Evolutionary conservation across 1,140 invertebrate genomes (phyloP).

Genomic region (Drosophila pallidifrons): DNA sequence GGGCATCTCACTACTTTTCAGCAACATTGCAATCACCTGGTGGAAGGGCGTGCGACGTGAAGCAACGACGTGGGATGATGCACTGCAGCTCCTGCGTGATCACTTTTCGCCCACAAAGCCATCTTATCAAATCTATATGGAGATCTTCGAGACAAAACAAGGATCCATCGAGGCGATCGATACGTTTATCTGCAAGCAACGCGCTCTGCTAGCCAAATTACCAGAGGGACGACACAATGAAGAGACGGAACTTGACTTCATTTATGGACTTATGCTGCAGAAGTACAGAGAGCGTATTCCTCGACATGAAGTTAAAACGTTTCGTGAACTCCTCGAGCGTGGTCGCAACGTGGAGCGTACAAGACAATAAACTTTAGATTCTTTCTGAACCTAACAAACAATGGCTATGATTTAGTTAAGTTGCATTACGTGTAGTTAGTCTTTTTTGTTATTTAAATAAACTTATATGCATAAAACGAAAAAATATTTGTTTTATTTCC

Average conservation of each 20-base stretch:
- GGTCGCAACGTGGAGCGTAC: slow-evolving; percentile 65
- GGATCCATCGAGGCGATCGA: slow-evolving; percentile 55
- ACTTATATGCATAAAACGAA: too few relatives aligned
- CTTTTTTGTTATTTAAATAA: too few relatives aligned
- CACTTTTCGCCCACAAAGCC: slow-evolving; percentile 81
- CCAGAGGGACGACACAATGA: slow-evolving; percentile 76
- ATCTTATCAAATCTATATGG: slow-evolving; percentile 75
- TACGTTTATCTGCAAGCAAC: slow-evolving; percentile 73
- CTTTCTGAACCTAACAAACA: not conserved
- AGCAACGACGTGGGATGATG: slow-evolving; percentile 68
- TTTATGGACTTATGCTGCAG: slow-evolving; percentile 67
- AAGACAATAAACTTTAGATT: slow-evolving; percentile 4
- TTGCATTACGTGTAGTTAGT: not conserved
- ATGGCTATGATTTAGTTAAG: slow-evolving; percentile 1
- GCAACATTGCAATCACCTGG: slow-evolving; percentile 66
- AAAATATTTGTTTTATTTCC: too few relatives aligned
- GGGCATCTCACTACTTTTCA: slow-evolving; percentile 73
- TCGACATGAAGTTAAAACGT: slow-evolving; percentile 69
- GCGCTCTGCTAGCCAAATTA: slow-evolving; percentile 74
- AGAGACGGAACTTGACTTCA: slow-evolving; percentile 77
- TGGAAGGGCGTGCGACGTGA: slow-evolving; percentile 80
- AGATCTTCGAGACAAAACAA: slow-evolving; percentile 76
- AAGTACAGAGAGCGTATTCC: slow-evolving; percentile 74
- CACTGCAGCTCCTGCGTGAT: slow-evolving; percentile 65
- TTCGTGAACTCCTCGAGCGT: slow-evolving; percentile 71